Conservation (phyloP, 1,140 invertebrate genomes). For the Antheraea mylitta region DNA sequence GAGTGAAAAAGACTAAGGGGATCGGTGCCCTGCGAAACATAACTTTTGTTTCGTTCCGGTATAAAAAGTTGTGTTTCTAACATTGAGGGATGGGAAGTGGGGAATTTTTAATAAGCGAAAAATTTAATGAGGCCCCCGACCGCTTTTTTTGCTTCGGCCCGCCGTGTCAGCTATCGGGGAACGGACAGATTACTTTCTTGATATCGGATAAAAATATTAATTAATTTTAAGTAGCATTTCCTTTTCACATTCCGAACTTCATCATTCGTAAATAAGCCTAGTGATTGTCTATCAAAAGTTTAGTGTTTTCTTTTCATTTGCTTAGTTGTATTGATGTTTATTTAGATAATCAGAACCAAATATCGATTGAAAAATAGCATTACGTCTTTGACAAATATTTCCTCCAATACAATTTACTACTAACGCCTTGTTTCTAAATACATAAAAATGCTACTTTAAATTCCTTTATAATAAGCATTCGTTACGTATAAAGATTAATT, state of each 20-base stretch:
- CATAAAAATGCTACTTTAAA: neutral
- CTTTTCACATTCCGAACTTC: neutral
- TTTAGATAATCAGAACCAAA: no score
- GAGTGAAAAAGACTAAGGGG: conserved; percentile 66
- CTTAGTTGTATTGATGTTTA: no score
- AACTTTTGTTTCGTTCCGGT: conserved; percentile 67
- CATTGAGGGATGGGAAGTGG: conserved; percentile 62
- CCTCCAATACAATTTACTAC: no score
- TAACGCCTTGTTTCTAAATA: neutral
- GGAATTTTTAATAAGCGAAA: conserved; percentile 79
- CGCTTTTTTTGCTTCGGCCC: conserved; percentile 50
- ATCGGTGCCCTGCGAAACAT: conserved; percentile 58
- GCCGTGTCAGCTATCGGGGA: conserved; percentile 48
- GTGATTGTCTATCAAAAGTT: no score
- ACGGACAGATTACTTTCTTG: neutral
- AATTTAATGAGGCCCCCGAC: conserved; percentile 72
- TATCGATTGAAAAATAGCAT: no score
- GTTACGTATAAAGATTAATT: conserved; percentile 4
- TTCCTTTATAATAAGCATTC: neutral
- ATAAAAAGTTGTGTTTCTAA: conserved; percentile 72
- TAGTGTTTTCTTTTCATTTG: no score
- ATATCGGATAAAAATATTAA: neutral
- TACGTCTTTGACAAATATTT: no score
- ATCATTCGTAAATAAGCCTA: neutral
- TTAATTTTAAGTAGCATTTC: conserved; percentile 7